These are phyloP conservation scores for Chrysemys picta DNA, from an alignment of 2,113 vertebrate genomes.

Conservation along the genomic window DNA sequence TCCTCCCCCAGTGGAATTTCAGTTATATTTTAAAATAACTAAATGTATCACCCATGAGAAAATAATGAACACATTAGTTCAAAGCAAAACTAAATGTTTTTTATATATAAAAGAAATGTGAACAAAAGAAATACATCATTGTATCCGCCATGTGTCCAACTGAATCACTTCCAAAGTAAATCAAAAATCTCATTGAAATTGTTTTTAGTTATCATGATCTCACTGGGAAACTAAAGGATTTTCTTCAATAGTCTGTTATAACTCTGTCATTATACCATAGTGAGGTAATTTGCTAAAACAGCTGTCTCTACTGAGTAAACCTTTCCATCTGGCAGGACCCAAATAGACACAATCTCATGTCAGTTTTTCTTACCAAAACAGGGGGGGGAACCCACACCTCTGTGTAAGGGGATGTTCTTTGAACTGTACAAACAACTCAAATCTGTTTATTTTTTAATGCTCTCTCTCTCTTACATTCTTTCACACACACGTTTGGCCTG, in stretches of 20 bases:
- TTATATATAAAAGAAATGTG: conserved; percentile 35
- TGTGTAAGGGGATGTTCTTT: background rate
- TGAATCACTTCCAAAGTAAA: conserved; percentile 80
- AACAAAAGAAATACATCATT: conserved; percentile 70
- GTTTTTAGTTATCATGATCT: conserved; percentile 78
- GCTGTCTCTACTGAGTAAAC: conserved; percentile 81
- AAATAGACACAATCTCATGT: conserved; percentile 70
- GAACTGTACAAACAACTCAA: conserved; percentile 6
- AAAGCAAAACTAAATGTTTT: conserved; percentile 64
- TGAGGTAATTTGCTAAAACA: conserved; percentile 85
- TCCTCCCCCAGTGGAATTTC: conserved; percentile 32
- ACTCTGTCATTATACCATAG: conserved; percentile 76
- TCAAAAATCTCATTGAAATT: conserved; percentile 76
- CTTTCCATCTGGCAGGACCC: conserved; percentile 80
- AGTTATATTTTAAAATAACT: conserved; percentile 59
- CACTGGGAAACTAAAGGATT: conserved; percentile 75
- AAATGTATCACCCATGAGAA: conserved; percentile 58
- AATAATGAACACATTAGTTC: conserved; percentile 65
- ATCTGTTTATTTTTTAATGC: conserved; percentile 19
- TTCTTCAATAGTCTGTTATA: conserved; percentile 77
- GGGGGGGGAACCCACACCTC: background rate
- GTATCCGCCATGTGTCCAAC: conserved; percentile 64
- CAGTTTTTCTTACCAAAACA: conserved; percentile 50
- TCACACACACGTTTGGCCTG: background rate
- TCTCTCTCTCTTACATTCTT: background rate